Evolutionary conservation across 2,888 invertebrate genomes (phyloP).

Genomic region (Parapristionchus giblindavisi): DNA sequence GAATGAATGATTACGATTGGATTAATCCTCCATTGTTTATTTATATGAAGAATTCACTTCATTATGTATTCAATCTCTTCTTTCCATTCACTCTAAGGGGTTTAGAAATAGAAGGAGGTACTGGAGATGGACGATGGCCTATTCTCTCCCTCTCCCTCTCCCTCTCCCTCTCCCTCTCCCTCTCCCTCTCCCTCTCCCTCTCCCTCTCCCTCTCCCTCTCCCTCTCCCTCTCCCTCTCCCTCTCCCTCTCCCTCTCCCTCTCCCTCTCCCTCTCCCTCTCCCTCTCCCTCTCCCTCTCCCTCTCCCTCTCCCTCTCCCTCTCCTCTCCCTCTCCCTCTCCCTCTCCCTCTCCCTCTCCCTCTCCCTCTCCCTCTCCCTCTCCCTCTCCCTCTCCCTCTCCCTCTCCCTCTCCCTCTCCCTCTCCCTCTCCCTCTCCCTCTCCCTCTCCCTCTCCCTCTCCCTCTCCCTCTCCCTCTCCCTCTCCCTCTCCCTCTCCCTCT

Average conservation of each 20-base stretch:
- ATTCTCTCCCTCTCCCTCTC: background rate
- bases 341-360: background rate
- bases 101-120: too few relatives aligned
- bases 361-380: background rate
- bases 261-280: slow-evolving; percentile 2
- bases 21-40: too few relatives aligned
- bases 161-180: slow-evolving; percentile 13
- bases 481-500: background rate
- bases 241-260: slow-evolving; percentile 4
- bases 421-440: background rate
- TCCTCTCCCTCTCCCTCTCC: background rate
- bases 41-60: too few relatives aligned
- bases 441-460: background rate
- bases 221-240: slow-evolving; percentile 13
- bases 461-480: background rate
- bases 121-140: too few relatives aligned
- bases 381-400: background rate
- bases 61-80: too few relatives aligned
- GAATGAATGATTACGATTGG: too few relatives aligned
- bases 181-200: background rate
- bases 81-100: too few relatives aligned
- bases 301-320: background rate
- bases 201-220: background rate
- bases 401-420: background rate
- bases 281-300: slow-evolving; percentile 24